These are phyloP conservation scores for Dolichotis patagonum DNA, from an alignment of 2,113 vertebrate genomes.

Conservation along the genomic window DNA sequence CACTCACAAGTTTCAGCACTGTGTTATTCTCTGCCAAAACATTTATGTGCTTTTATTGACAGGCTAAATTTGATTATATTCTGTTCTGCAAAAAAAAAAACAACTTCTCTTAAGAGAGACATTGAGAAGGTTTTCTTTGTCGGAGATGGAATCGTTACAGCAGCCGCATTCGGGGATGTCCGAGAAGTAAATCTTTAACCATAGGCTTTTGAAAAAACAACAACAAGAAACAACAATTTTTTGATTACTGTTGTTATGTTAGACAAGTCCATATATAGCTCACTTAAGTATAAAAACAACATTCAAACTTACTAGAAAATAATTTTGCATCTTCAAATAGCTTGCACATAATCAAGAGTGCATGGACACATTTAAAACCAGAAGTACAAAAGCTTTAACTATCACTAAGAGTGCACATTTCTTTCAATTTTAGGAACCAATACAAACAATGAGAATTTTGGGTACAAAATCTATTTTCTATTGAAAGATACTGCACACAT, in stretches of 20 bases:
- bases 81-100: background rate
- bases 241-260: background rate
- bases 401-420: background rate
- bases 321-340: background rate
- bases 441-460: background rate
- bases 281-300: background rate
- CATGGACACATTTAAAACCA: background rate
- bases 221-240: background rate
- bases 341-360: background rate
- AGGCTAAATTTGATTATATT: conserved; percentile 54
- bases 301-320: background rate
- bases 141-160: background rate
- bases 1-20: conserved; percentile 61
- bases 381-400: background rate
- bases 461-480: background rate
- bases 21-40: conserved; percentile 22
- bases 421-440: background rate
- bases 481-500: background rate
- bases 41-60: conserved; percentile 61
- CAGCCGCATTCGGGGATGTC: background rate
- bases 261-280: background rate
- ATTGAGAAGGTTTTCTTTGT: background rate
- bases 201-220: background rate
- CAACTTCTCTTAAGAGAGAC: conserved; percentile 12
- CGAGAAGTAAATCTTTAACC: background rate